Evolutionary conservation across 2,113 vertebrate species (phyloP).

Genomic region (Gallinago undulata): DNA sequence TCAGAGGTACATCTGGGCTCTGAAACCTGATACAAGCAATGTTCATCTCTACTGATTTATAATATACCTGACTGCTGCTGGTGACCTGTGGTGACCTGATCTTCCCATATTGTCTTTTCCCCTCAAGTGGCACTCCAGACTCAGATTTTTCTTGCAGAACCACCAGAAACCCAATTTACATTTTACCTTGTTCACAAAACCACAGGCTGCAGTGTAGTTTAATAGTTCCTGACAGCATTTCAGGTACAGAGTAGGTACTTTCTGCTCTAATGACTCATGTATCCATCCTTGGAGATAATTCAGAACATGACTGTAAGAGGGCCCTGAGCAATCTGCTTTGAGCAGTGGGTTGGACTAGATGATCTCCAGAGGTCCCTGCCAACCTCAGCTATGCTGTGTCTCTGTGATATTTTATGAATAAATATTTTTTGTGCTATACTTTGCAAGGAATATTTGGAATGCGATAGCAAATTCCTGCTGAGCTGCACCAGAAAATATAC

Average conservation of each 20-base stretch:
- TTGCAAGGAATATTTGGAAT: background rate
- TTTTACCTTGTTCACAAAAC: background rate
- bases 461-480: background rate
- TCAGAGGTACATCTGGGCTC: background rate
- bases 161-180: background rate
- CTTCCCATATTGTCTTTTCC: background rate
- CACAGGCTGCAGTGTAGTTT: background rate
- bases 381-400: background rate
- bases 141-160: background rate
- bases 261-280: constrained; percentile 12
- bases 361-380: background rate
- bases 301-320: background rate
- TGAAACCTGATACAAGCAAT: background rate
- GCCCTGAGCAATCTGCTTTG: background rate
- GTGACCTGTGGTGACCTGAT: background rate
- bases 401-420: background rate
- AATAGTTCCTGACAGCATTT: constrained; percentile 38
- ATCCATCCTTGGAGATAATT: constrained; percentile 13
- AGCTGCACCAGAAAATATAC: background rate
- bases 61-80: background rate
- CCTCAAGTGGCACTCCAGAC: background rate
- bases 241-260: constrained; percentile 51
- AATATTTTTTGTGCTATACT: background rate
- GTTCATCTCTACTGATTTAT: background rate
- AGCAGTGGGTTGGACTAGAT: background rate